Evolutionary conservation across 2,888 invertebrate species (phyloP), one percentile per base, ranked within the genome.

Genomic region (Tholera decimalis): DNA sequence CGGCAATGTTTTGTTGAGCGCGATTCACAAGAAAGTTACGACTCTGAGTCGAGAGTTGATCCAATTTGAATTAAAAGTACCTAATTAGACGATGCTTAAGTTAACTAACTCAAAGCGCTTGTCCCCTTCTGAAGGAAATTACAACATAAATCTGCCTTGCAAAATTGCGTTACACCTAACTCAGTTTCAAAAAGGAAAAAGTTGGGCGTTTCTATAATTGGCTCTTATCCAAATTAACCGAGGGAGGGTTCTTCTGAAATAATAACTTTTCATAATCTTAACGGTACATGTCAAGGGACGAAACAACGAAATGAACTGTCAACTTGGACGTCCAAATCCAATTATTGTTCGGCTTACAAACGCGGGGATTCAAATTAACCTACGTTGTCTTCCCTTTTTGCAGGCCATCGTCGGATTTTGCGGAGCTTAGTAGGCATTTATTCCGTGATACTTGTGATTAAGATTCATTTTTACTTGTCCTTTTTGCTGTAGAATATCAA

Each of bases 241-340:
- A 74, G 65, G 77, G 83, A 83, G 85, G 85, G 79, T 85, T 87
- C 87, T 89, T 87, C 85, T 83, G 85, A 90, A 87, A 88, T 91
- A 92, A 92, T 92, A 93, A 93, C 90, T 93, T 93, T 92, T 93
- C 91, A 93, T 92, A 92, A 92, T 92, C 92, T 90, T 90, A 89
- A 91, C 91, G 88, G 91, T 89, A 91, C 90, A 92, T 91, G 91
- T 92, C 91, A 91, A 86, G 88, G 91, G 91, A 88, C 87, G 90
- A 88, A 89, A 91, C 92, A 92, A 90, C 92, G 88, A 92, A 94
- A 94, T 94, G 92, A 94, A 93, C 94, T 94, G 94, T 94, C 94
- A 93, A 92, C 93, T 87, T 88, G 88, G 91, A 93, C 89, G 91
- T 90, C 91, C 91, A 91, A 93, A 94, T 93, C 93, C 93, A 94